These are phyloP conservation scores for Metopia argyrocephala DNA, from an alignment of 2,888 invertebrate species.

Conservation along the genomic window DNA sequence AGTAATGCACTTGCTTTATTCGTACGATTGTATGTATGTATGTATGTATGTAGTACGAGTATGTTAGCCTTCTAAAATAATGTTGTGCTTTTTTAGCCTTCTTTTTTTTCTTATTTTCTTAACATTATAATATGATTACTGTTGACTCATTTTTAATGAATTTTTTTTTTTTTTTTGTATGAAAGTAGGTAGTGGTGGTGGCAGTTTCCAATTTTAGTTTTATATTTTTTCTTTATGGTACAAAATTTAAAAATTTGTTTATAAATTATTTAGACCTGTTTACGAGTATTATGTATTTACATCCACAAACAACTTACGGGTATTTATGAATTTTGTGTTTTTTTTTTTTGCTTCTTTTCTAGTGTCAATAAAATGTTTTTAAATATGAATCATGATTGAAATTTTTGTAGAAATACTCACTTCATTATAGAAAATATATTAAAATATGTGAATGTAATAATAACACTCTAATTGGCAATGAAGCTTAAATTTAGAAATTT, in stretches of 20 bases:
- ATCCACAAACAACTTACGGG: neutral
- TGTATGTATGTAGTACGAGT: too few species aligned
- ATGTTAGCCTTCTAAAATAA: constrained; percentile 47
- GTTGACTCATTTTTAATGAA: constrained; percentile 56
- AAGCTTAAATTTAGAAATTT: neutral
- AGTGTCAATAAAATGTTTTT: constrained; percentile 2
- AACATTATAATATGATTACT: too few species aligned
- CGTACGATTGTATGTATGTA: too few species aligned
- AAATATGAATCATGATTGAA: constrained; percentile 46
- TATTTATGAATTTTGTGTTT: constrained; percentile 32
- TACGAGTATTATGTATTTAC: constrained; percentile 23
- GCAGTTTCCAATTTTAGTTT: neutral
- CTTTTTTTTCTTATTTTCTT: neutral
- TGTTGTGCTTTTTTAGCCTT: constrained; percentile 12
- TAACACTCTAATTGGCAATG: neutral
- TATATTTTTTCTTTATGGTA: constrained; percentile 21
- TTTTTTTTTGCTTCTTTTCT: neutral
- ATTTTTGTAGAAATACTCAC: constrained; percentile 7
- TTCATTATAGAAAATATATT: constrained; percentile 36
- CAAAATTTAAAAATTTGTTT: constrained; percentile 38
- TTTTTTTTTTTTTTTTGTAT: neutral
- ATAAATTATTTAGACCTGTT: constrained; percentile 35
- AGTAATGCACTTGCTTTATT: constrained; percentile 53
- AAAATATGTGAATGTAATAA: neutral
- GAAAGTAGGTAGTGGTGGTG: constrained; percentile 47